Base-by-base conservation (phyloP, 2,797 vertebrate species). In the Columba guinea region DNA sequence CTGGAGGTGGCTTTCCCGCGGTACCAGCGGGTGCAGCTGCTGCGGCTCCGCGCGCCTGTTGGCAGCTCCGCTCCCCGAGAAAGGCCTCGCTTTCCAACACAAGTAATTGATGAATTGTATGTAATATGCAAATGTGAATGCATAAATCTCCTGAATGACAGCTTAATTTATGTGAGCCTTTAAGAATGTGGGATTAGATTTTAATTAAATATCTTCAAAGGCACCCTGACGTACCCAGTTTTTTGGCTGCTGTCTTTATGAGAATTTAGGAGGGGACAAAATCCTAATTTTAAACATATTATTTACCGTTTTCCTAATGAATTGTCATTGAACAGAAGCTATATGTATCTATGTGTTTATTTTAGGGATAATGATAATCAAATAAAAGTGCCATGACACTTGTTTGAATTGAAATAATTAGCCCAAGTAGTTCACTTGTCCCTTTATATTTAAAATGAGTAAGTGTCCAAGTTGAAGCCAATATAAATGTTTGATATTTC, bases 131-230 rank as follows among this genome's bases (percentile, higher is more conserved):
- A 98, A 98, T 98, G 95, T 37, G 96, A 97, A 96, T 94, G 94
- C 98, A 98, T 98, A 98, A 98, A 98, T 98, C 98, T 98, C 95
- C 96, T 97, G 97, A 98, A 97, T 98, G 98, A 98, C 98, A 98
- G 97, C 97, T 98, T 98, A 98, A 98, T 98, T 98, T 98, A 98
- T 98, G 97, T 97, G 97, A 97, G 97, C 97, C 97, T 98, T 98
- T 98, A 98, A 98, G 98, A 98, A 98, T 97, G 97, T 97, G 95
- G 97, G 98, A 98, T 98, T 98, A 98, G 97, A 98, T 98, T 98
- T 98, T 98, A 98, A 98, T 98, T 98, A 98, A 98, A 98, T 98
- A 97, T 98, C 97, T 98, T 98, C 97, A 98, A 98, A 98, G 98
- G 97, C 97, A 98, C 97, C 97, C 97, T 98, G 98, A 98, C 97